A percentile compares a stretch with the other conserved stretches of the same genome.
Evolutionary conservation across 2,888 invertebrate genomes (phyloP).

Genomic region (Oxyteleia sp.): DNA sequence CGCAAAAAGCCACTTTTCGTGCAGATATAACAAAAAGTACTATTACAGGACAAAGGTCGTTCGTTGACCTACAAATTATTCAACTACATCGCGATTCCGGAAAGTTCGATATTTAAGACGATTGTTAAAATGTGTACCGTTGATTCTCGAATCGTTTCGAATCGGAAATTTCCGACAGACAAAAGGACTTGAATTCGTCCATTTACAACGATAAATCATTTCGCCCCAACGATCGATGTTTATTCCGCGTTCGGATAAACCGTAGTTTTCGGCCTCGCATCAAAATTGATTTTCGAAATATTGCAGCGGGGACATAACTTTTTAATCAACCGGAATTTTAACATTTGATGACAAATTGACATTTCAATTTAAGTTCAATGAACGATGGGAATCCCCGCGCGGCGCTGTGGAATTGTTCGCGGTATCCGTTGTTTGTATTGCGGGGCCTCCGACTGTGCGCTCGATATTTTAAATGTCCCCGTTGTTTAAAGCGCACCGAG

Average conservation of each 20-base stretch:
- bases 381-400: constrained; percentile 4
- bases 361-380: constrained; percentile 47
- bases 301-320: constrained; percentile 6
- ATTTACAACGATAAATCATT: background rate
- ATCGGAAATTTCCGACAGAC: too few relatives aligned
- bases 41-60: too few relatives aligned
- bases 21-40: too few relatives aligned
- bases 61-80: too few relatives aligned
- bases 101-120: too few relatives aligned
- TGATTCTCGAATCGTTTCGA: too few relatives aligned
- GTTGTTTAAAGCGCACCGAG: constrained; percentile 6
- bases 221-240: constrained; percentile 4
- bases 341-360: constrained; percentile 49
- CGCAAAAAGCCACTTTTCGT: too few relatives aligned
- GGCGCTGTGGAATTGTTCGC: constrained; percentile 32
- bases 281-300: constrained; percentile 35
- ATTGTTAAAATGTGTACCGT: too few relatives aligned
- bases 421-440: constrained; percentile 17
- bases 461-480: constrained; percentile 27
- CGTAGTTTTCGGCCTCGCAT: constrained; percentile 6
- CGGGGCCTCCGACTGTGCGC: background rate
- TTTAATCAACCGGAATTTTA: constrained; percentile 43
- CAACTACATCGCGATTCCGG: too few relatives aligned
- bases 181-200: too few relatives aligned
- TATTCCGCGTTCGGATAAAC: constrained; percentile 12